A percentile compares a stretch with the other conserved stretches of the same genome.
Evolutionary conservation across 2,888 invertebrate species (phyloP).

Genomic region (Sericinus montela): DNA sequence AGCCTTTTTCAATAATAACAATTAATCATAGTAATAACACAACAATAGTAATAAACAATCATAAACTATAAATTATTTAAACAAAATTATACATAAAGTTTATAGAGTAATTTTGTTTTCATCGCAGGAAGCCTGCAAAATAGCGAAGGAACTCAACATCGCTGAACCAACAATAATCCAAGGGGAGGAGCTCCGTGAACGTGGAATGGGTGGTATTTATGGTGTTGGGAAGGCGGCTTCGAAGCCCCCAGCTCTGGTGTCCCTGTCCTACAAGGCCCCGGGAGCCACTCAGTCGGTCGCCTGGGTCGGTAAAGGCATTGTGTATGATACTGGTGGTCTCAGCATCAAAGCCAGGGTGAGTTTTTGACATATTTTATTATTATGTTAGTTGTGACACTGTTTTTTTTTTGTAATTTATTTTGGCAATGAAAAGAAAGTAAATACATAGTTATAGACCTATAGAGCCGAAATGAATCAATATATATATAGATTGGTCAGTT

Average conservation of each 20-base stretch:
- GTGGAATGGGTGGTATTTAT: slow-evolving; percentile 93
- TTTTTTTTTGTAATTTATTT: no score
- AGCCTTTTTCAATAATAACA: no score
- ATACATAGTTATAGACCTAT: no score
- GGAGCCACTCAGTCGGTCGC: slow-evolving; percentile 84
- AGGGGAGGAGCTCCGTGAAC: slow-evolving; percentile 86
- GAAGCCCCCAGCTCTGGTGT: slow-evolving; percentile 77
- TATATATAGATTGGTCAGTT: no score
- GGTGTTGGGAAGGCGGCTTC: slow-evolving; percentile 87
- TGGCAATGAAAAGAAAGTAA: no score
- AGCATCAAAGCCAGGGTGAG: slow-evolving; percentile 92
- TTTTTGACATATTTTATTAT: neutral
- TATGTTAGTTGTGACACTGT: no score
- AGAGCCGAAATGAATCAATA: no score
- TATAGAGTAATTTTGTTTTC: neutral
- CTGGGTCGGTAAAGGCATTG: slow-evolving; percentile 96
- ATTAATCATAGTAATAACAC: no score
- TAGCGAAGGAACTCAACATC: slow-evolving; percentile 83
- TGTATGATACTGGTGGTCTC: slow-evolving; percentile 95
- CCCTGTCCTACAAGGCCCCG: slow-evolving; percentile 81
- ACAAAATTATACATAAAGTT: no score
- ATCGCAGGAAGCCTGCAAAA: slow-evolving; percentile 82
- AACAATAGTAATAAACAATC: no score
- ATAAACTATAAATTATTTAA: no score
- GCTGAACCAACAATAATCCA: slow-evolving; percentile 83